These are phyloP conservation scores for Agrochola litura DNA, from an alignment of 2,888 invertebrate genomes.

Conservation along the genomic window DNA sequence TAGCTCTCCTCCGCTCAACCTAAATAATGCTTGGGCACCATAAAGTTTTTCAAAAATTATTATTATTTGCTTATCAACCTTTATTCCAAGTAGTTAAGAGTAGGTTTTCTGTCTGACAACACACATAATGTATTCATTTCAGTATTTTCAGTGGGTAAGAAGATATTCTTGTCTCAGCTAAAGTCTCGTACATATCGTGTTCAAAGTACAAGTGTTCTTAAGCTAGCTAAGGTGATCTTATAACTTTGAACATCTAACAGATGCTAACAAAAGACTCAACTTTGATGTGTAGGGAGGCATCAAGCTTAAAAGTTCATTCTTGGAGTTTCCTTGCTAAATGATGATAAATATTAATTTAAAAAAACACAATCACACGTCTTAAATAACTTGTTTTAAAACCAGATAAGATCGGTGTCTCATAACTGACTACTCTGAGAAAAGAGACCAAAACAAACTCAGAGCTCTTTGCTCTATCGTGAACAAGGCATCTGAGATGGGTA, in stretches of 20 bases:
- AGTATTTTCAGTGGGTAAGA: background rate
- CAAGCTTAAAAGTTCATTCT: background rate
- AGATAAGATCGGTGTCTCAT: background rate
- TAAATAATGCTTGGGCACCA: no score
- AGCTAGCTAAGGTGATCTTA: no score
- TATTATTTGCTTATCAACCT: background rate
- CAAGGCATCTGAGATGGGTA: conserved; percentile 1
- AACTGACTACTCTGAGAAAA: no score
- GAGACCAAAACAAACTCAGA: background rate
- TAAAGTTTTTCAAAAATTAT: background rate
- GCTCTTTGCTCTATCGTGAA: background rate
- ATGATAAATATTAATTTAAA: no score
- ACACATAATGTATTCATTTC: background rate
- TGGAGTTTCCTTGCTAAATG: background rate
- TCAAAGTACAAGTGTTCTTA: background rate
- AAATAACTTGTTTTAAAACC: background rate
- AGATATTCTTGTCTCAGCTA: background rate
- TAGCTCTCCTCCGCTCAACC: no score
- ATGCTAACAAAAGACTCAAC: background rate
- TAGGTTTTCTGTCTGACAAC: background rate
- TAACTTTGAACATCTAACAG: background rate
- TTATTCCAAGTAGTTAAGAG: no score
- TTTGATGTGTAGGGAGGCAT: background rate
- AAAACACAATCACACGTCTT: no score
- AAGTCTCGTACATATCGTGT: background rate